Base-by-base conservation (phyloP, 2,113 vertebrate species). In the Edolisoma coerulescens region DNA sequence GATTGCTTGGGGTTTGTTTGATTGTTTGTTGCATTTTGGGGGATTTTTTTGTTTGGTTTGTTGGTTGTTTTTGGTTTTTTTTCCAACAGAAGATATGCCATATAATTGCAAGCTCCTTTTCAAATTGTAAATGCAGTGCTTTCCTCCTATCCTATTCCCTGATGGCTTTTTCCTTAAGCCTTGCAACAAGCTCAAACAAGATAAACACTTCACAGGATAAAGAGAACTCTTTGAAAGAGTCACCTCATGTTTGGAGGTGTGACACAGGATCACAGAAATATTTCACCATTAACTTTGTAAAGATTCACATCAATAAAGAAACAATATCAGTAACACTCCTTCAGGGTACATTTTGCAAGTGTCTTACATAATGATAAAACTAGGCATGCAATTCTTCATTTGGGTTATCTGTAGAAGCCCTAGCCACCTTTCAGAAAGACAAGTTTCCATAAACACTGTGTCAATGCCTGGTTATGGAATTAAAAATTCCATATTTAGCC, bases 391-490 rank as follows among this genome's bases (percentile, higher is more conserved):
- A 17, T 85, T 94, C 33, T 89, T 95, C 57, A 49, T 57, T 74
- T 45, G 22, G 21, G 24, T 93, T 95, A 95, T 89, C 82, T 95
- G 3, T 85, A 61, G 93, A 87, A 95, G 81, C n/a, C 52, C 60
- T 41, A 53, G 50, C 74, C 39, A 67, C 65, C 92, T 90, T 97
- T 65, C 73, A 95, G 85, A 93, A n/a, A 84, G 60, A 49, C 45
- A 91, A 80, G 65, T 95, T 97, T 97, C 87, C 96, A 92, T 97
- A 97, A 97, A 97, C 85, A 93, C 7, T 37, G 19, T 60, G 73
- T 84, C 95, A 96, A 33, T 32, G 70, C 61, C 70, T 96, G 70
- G 93, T 97, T 95, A 96, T 50, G 89, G 80, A 87, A 78, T 65
- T 91, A 84, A 70, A 70, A 67, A 4, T 6, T 84, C n/a, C n/a